Evolutionary conservation across 2,113 vertebrate species (phyloP).

Genomic region (Ophiodon elongatus): DNA sequence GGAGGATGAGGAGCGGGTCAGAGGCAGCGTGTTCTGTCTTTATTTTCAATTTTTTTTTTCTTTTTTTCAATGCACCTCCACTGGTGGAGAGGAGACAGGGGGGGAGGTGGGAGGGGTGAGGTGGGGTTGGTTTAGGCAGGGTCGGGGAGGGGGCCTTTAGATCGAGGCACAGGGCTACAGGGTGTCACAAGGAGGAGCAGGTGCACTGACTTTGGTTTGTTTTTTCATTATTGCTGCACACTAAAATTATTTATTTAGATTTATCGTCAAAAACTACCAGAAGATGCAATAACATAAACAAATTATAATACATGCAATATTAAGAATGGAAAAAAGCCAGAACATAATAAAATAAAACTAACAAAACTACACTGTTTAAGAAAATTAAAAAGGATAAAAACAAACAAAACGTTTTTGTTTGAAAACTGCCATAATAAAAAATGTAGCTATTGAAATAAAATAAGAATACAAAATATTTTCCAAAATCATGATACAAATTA

Average conservation of each 20-base stretch:
- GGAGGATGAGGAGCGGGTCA: slow-evolving; percentile 62
- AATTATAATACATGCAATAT: neutral
- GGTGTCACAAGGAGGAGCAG: neutral
- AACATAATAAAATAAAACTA: neutral
- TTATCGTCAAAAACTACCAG: neutral
- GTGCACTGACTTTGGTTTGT: neutral
- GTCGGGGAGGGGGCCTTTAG: slow-evolving; percentile 4
- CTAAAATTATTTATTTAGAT: neutral
- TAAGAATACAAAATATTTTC: neutral
- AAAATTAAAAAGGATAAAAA: neutral
- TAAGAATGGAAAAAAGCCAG: neutral
- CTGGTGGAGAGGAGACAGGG: neutral
- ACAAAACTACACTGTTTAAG: neutral
- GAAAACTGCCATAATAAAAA: neutral
- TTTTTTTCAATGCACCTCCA: slow-evolving; percentile 20
- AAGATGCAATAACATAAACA: too few relatives aligned
- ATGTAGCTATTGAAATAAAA: neutral
- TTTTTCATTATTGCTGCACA: neutral
- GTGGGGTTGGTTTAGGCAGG: neutral
- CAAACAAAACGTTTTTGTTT: neutral
- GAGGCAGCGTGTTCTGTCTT: neutral
- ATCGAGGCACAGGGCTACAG: neutral
- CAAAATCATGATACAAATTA: neutral
- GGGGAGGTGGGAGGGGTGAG: neutral
- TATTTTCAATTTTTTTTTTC: slow-evolving; percentile 4